phyloP scores from a whole-genome alignment of 2,888 invertebrate species.

The Pterostichus niger region DNA sequence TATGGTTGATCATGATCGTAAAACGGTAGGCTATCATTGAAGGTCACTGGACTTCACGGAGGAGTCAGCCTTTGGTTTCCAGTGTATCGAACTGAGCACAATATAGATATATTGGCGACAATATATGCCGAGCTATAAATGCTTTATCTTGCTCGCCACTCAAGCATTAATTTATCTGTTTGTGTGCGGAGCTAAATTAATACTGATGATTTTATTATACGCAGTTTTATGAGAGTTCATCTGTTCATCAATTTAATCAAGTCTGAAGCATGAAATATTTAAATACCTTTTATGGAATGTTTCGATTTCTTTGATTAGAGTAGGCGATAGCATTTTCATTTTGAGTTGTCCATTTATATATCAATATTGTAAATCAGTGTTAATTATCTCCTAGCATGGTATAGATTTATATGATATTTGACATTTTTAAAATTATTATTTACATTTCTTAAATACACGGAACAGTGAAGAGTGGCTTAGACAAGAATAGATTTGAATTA shows the following conservation, averaged over 20 bases:
- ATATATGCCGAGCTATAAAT: slow-evolving; percentile 30
- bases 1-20: slow-evolving; percentile 65
- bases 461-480: no score
- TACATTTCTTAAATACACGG: no score
- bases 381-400: no score
- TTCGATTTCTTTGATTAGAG: neutral
- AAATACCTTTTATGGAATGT: slow-evolving; percentile 25
- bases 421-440: no score
- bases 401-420: no score
- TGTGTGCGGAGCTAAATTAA: slow-evolving; percentile 22
- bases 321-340: no score
- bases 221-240: slow-evolving; percentile 14
- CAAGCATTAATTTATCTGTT: slow-evolving; percentile 5
- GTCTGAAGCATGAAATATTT: slow-evolving; percentile 17
- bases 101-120: slow-evolving; percentile 45
- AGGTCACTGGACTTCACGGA: slow-evolving; percentile 58
- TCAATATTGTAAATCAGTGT: no score
- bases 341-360: no score
- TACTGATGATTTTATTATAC: slow-evolving; percentile 43
- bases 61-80: neutral
- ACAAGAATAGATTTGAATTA: no score
- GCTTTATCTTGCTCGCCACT: slow-evolving; percentile 32
- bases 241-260: slow-evolving; percentile 1
- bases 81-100: slow-evolving; percentile 13
- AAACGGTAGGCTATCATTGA: slow-evolving; percentile 64